Evolutionary conservation across 2,888 invertebrate genomes (phyloP).

Genomic region (Lymantria monacha): DNA sequence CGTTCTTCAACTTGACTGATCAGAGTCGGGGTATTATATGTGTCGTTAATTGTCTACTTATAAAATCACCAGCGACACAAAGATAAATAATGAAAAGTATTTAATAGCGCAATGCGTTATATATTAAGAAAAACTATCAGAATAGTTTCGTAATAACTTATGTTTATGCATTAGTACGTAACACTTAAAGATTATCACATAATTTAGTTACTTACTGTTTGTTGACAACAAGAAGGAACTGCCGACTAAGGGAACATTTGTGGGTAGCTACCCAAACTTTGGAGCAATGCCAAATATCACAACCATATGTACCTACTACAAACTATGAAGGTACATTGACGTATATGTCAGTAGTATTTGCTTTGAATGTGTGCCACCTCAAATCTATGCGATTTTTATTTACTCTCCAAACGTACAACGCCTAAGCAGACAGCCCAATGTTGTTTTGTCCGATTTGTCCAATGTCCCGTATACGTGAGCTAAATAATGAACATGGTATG

Average conservation of each 20-base stretch:
- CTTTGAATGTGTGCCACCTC: slow-evolving; percentile 47
- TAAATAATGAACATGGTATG: slow-evolving; percentile 31
- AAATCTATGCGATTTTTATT: slow-evolving; percentile 48
- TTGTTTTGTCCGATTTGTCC: slow-evolving; percentile 16
- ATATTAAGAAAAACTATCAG: background rate
- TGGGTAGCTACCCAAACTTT: slow-evolving; percentile 50
- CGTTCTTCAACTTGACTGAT: too few species aligned
- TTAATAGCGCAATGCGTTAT: too few species aligned
- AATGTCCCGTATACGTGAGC: slow-evolving; percentile 12
- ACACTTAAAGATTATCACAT: slow-evolving; percentile 47
- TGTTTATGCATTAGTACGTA: slow-evolving; percentile 17
- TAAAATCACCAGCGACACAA: too few species aligned
- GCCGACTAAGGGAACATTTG: slow-evolving; percentile 51
- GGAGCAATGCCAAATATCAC: slow-evolving; percentile 61
- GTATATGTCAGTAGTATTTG: slow-evolving; percentile 43
- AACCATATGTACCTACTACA: slow-evolving; percentile 34
- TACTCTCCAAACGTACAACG: slow-evolving; percentile 33
- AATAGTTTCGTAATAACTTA: background rate
- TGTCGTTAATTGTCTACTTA: too few species aligned
- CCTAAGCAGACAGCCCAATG: slow-evolving; percentile 20
- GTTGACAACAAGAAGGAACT: slow-evolving; percentile 59
- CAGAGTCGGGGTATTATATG: too few species aligned
- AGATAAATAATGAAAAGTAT: too few species aligned
- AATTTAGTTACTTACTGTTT: slow-evolving; percentile 42
- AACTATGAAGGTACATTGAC: slow-evolving; percentile 33